A percentile compares a stretch with the other conserved stretches of the same genome.
Conservation (phyloP, 2,113 vertebrate species). For the Ochotona princeps region DNA sequence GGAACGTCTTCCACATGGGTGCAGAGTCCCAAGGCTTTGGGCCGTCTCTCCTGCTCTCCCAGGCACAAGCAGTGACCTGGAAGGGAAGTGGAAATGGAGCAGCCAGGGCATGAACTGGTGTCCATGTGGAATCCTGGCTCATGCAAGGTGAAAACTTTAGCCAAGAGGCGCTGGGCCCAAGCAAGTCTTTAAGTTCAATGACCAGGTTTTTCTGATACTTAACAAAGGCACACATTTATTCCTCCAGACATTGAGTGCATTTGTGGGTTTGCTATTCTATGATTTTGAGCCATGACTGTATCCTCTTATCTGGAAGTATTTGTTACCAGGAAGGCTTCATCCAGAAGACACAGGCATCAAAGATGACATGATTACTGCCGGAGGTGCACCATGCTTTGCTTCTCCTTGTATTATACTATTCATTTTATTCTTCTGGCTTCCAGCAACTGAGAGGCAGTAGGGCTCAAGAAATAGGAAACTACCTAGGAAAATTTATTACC, state of each 20-base stretch:
- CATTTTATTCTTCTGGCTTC: not conserved
- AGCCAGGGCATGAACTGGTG: no score
- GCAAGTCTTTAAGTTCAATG: conserved; percentile 10
- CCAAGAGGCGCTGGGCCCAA: not conserved
- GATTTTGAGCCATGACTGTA: not conserved
- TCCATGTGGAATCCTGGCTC: no score
- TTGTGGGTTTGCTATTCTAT: not conserved
- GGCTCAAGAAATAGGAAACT: not conserved
- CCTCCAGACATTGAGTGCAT: not conserved
- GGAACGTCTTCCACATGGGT: no score
- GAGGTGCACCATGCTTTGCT: not conserved
- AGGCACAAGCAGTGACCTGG: no score
- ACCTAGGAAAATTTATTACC: not conserved
- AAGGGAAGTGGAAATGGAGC: no score
- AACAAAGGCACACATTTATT: not conserved
- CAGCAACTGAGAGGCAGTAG: not conserved
- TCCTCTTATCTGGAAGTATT: not conserved
- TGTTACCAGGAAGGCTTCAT: not conserved
- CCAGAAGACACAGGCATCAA: not conserved
- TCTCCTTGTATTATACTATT: not conserved
- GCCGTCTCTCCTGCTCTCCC: no score
- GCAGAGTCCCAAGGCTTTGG: no score
- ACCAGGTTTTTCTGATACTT: conserved; percentile 23
- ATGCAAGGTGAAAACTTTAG: no score
- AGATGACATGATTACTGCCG: not conserved